Conservation (phyloP, 2,888 invertebrate species). For the Ashinkailepas kermadecensis region DNA sequence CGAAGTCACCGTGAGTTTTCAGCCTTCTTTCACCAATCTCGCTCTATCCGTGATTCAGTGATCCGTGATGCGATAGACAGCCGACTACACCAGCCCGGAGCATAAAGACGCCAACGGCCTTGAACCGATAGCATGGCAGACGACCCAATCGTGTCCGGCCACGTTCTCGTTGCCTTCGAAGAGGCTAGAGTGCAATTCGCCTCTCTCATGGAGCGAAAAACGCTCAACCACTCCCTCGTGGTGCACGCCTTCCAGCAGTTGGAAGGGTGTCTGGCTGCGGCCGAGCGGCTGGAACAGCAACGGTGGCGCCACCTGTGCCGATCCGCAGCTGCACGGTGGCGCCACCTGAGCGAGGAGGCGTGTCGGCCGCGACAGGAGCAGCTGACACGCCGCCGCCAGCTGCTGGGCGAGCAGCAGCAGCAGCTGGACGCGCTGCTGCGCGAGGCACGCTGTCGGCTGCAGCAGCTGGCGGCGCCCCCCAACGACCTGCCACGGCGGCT, state of each 20-base stretch:
- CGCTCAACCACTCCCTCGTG: not conserved
- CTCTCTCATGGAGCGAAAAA: not conserved
- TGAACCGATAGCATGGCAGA: no score
- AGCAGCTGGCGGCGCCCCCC: not conserved
- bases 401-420: slow-evolving; percentile 9
- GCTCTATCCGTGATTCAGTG: no score
- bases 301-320: not conserved
- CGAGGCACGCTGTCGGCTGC: not conserved
- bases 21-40: no score
- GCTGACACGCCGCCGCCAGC: not conserved
- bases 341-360: not conserved
- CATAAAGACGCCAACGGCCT: not conserved
- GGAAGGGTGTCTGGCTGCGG: not conserved
- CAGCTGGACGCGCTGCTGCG: not conserved
- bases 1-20: no score
- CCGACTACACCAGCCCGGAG: not conserved
- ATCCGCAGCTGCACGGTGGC: not conserved
- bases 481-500: not conserved
- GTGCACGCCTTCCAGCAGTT: not conserved
- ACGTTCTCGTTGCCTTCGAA: not conserved
- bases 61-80: no score
- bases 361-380: not conserved
- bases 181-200: not conserved
- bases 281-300: not conserved
- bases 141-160: not conserved